These are phyloP conservation scores for Macquaria ambigua DNA, from an alignment of 2,113 vertebrate genomes.

Conservation along the genomic window DNA sequence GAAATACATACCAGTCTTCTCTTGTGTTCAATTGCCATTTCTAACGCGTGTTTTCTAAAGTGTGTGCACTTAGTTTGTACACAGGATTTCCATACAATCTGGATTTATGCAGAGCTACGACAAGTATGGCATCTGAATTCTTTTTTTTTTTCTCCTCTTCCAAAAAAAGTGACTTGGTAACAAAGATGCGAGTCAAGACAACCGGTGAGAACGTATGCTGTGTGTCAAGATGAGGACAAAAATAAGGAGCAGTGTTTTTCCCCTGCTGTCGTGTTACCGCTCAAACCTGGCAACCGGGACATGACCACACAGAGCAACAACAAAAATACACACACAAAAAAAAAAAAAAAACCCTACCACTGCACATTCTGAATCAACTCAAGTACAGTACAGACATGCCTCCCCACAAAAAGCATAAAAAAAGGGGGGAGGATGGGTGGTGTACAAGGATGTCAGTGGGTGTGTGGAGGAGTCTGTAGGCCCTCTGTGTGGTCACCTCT, in stretches of 20 bases:
- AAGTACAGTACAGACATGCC: conserved; percentile 38
- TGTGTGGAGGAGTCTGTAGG: conserved; percentile 21
- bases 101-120: conserved; percentile 62
- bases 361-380: conserved; percentile 68
- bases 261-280: conserved; percentile 24
- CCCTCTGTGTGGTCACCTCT: conserved; percentile 69
- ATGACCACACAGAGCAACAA: conserved; percentile 65
- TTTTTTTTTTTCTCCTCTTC: background rate
- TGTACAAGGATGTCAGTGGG: conserved; percentile 13
- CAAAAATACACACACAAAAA: conserved; percentile 3
- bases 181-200: conserved; percentile 43
- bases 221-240: conserved; percentile 34
- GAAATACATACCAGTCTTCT: conserved; percentile 60
- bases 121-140: conserved; percentile 67
- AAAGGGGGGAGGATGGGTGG: background rate
- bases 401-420: conserved; percentile 25
- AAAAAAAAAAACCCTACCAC: conserved; percentile 1
- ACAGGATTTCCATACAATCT: conserved; percentile 63
- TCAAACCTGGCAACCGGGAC: conserved; percentile 53
- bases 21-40: conserved; percentile 55
- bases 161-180: conserved; percentile 51
- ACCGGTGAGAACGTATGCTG: conserved; percentile 36
- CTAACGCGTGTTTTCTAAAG: conserved; percentile 47
- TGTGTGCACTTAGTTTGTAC: conserved; percentile 66
- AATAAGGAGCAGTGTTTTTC: conserved; percentile 18